Percentiles rank a stretch among this genome's conserved stretches.
These are phyloP conservation scores for Bombyx mandarina DNA, from an alignment of 1,140 invertebrate genomes.

Conservation along the genomic window DNA sequence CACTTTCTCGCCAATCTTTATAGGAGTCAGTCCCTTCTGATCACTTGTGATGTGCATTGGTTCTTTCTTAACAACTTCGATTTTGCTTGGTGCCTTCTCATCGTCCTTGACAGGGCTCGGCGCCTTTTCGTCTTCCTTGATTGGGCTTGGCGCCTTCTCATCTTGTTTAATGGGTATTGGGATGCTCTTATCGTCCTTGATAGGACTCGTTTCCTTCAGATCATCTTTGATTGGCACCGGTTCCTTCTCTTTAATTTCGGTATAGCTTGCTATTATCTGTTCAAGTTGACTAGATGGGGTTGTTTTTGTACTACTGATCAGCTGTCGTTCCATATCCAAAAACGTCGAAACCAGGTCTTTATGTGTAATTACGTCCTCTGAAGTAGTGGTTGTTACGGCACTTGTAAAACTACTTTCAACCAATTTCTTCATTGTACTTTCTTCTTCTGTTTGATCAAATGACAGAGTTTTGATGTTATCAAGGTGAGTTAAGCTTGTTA, in stretches of 20 bases:
- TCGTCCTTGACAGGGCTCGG: conserved; percentile 3
- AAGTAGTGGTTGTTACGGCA: too few relatives aligned
- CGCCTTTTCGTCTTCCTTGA: conserved; percentile 5
- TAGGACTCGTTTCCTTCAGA: conserved; percentile 5
- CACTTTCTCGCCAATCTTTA: neutral
- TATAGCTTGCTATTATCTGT: neutral
- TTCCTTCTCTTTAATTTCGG: neutral
- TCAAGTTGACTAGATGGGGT: neutral
- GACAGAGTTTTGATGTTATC: too few relatives aligned
- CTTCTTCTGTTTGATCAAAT: conserved; percentile 5
- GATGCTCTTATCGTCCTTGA: conserved; percentile 11
- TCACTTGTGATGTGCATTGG: neutral
- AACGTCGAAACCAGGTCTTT: too few relatives aligned
- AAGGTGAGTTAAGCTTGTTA: conserved; percentile 5
- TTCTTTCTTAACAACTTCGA: neutral
- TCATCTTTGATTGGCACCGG: conserved; percentile 1
- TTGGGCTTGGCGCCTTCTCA: conserved; percentile 10
- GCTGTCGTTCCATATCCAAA: too few relatives aligned
- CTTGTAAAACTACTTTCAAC: neutral
- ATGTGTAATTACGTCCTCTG: too few relatives aligned
- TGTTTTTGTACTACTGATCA: too few relatives aligned
- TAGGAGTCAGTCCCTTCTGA: neutral
- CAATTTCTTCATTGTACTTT: neutral
- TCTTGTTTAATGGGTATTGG: conserved; percentile 4
- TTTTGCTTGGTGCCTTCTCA: conserved; percentile 2